Percentiles rank a stretch among this genome's conserved stretches.
Evolutionary conservation across 2,113 vertebrate genomes (phyloP).

Genomic region (Arizona elegans): DNA sequence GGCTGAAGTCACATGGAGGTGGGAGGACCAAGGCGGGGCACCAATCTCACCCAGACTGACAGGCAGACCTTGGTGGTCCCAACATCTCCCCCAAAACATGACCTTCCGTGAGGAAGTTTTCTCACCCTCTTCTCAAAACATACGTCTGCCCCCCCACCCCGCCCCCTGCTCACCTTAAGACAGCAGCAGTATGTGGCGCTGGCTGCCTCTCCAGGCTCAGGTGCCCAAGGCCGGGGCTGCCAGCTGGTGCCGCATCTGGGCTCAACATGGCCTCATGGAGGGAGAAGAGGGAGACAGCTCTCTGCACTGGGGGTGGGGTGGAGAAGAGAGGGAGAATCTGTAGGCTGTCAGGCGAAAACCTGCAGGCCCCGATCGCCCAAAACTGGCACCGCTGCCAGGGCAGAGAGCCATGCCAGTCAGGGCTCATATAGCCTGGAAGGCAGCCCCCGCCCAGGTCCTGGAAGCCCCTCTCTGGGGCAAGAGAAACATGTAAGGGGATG

Average conservation of each 20-base stretch:
- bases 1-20: neutral
- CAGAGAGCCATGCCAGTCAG: neutral
- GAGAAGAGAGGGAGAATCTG: rapidly evolving
- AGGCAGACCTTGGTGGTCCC: neutral
- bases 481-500: neutral
- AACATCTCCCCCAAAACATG: neutral
- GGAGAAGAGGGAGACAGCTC: conserved; percentile 85
- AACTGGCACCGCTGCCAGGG: neutral
- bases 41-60: neutral
- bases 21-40: neutral
- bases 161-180: conserved; percentile 68
- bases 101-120: neutral
- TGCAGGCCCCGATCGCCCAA: neutral
- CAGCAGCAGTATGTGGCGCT: conserved; percentile 80
- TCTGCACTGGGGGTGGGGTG: conserved; percentile 75
- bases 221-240: conserved; percentile 78
- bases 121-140: neutral
- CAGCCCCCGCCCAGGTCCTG: neutral
- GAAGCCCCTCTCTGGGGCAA: neutral
- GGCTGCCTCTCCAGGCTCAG: conserved; percentile 73
- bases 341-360: neutral
- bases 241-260: conserved; percentile 68
- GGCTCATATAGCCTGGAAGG: neutral
- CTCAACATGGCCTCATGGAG: conserved; percentile 75
- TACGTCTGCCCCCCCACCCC: neutral